Base-by-base conservation (phyloP, 2,113 vertebrate species). In the Speoplatyrhinus poulsoni region DNA sequence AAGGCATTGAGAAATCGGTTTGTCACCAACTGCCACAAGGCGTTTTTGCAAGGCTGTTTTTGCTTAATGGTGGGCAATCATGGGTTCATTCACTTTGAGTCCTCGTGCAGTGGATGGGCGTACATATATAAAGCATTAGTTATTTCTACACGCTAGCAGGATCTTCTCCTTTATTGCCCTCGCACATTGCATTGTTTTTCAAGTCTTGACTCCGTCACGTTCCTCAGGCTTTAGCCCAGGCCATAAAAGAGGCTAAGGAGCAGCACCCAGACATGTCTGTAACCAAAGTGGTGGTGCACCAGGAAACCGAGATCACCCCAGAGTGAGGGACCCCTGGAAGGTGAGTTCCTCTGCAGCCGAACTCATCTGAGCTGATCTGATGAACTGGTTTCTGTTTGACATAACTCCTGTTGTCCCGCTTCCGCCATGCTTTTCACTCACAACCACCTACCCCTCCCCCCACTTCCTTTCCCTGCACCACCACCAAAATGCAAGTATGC, bases 211-310 rank as follows among this genome's bases (percentile, higher is more conserved):
- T 12, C 65, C 2, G 17, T 47, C 46, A 10, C 77, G 64, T 47
- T 41, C 56, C 54, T 0, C 86, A 99, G 97, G 97, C 98, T 82
- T 91, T 99, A 2, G 97, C 96, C 0, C 95, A 98, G 88, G 97
- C 97, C 1, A 98, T 99, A 67, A 98, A 96, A 80, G 97, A 98
- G 46, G 96, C 97, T 0, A 98, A 98, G 86, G 96, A 98, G 70
- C 97, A 99, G 88, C 97, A 99, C 76, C 97, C 97, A 0, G 97
- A 98, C 82, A 99, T 99, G 97, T 98, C 97, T 0, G 97, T 98
- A 84, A 99, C 97, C 87, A 99, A 98, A 88, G 97, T 99, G 77
- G 97, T 99, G 0, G 97, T 99, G 76, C 97, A 98, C 85, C 97
- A 99, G 91, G 97, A 99, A 89, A 99, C 97, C 0, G 97, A 99